phyloP scores from a whole-genome alignment of 2,797 vertebrate species.

The Novumbra hubbsi region DNA sequence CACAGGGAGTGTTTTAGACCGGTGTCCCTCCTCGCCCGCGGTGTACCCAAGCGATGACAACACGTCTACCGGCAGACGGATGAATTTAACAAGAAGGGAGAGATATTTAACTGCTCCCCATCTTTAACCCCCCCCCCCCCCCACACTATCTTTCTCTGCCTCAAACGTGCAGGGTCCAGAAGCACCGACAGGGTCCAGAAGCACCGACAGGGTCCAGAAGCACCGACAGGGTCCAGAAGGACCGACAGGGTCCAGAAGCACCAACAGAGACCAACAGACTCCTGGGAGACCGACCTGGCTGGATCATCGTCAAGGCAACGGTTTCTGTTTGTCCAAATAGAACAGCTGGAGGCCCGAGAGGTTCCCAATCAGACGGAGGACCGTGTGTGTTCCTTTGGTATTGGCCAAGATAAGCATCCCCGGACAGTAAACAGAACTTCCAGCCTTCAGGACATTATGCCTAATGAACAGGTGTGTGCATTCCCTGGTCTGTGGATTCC shows the following conservation, averaged over 20 bases:
- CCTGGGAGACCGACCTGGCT: background rate
- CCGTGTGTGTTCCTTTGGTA: background rate
- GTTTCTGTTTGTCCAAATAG: conserved; percentile 7
- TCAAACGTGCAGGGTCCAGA: background rate
- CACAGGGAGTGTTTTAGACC: conserved; percentile 22
- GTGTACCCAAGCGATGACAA: conserved; percentile 31
- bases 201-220: too few relatives aligned
- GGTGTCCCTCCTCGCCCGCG: conserved; percentile 31
- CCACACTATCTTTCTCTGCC: background rate
- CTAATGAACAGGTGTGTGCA: background rate
- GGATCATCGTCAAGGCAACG: conserved; percentile 13
- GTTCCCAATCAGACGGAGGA: background rate
- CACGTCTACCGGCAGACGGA: conserved; percentile 26
- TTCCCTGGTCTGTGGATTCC: background rate
- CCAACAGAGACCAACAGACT: background rate
- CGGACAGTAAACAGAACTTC: background rate
- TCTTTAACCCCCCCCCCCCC: background rate
- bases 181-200: too few relatives aligned
- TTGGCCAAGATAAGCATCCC: background rate
- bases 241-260: too few relatives aligned
- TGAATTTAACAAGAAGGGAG: conserved; percentile 12
- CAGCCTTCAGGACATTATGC: background rate
- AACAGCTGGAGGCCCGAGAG: conserved; percentile 3
- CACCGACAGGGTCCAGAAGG: background rate
- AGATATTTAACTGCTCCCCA: background rate